phyloP scores from a whole-genome alignment of 2,888 invertebrate species.

The Amphipyra berbera region DNA sequence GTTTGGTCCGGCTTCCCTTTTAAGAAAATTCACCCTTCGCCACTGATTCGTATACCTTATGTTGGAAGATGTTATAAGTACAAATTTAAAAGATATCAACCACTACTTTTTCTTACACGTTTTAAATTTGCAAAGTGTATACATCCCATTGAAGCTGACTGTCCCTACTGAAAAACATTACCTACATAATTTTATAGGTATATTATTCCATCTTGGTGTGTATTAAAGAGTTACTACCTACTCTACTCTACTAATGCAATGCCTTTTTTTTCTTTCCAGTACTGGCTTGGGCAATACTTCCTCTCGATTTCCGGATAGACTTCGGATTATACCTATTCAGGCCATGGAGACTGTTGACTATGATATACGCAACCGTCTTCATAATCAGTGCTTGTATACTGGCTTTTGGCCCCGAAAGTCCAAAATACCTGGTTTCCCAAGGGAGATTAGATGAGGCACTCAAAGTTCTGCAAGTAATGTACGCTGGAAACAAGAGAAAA shows the following conservation, averaged over 20 bases:
- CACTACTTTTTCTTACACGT: no score
- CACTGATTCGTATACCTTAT: no score
- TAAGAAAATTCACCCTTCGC: no score
- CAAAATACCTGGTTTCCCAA: conserved; percentile 93
- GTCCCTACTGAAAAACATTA: no score
- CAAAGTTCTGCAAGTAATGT: conserved; percentile 90
- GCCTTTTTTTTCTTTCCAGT: conserved; percentile 77
- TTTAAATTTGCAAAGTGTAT: no score
- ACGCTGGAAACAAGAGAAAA: conserved; percentile 81
- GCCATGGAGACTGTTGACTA: conserved; percentile 93
- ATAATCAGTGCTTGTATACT: conserved; percentile 89
- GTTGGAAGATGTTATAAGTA: no score
- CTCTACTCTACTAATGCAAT: not conserved
- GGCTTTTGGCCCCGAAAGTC: conserved; percentile 93
- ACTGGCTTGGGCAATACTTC: conserved; percentile 92
- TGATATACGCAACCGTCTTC: conserved; percentile 91
- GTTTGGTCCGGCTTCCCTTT: no score
- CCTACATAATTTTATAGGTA: no score
- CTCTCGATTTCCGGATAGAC: conserved; percentile 83
- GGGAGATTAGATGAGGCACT: conserved; percentile 91
- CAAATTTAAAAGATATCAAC: no score
- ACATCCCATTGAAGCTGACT: no score
- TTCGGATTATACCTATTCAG: conserved; percentile 89
- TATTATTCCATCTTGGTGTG: no score
- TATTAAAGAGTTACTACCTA: no score